Evolutionary conservation across 2,888 invertebrate genomes (phyloP).

Genomic region (Drosophila eohydei): DNA sequence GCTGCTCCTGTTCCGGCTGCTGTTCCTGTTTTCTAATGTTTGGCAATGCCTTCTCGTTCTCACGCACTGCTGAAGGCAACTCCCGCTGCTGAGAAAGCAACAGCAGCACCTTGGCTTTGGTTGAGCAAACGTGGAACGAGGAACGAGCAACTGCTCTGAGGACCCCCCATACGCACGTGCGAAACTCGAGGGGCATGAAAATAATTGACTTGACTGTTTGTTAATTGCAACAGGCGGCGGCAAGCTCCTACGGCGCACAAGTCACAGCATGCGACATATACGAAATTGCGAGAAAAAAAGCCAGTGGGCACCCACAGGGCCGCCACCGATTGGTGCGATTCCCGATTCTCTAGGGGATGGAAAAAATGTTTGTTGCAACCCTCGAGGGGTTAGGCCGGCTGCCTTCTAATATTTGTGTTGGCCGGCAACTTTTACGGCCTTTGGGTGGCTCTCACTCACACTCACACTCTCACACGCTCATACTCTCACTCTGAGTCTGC

Average conservation of each 20-base stretch:
- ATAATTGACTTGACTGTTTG: constrained; percentile 74
- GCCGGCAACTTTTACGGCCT: constrained; percentile 9
- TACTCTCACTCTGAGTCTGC: not conserved
- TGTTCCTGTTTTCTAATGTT: constrained; percentile 10
- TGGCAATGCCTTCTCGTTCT: constrained; percentile 53
- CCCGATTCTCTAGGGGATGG: constrained; percentile 69
- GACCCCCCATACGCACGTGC: constrained; percentile 82
- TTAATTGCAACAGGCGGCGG: constrained; percentile 70
- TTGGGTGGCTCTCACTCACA: constrained; percentile 44
- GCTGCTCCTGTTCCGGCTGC: constrained; percentile 7
- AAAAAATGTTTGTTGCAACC: constrained; percentile 55
- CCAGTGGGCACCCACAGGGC: constrained; percentile 75
- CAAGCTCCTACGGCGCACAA: constrained; percentile 59
- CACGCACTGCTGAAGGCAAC: constrained; percentile 44
- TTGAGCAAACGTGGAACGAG: not conserved
- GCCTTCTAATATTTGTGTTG: constrained; percentile 6
- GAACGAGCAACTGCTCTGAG: constrained; percentile 7
- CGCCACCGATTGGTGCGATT: constrained; percentile 77
- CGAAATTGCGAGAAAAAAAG: not conserved
- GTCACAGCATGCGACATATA: constrained; percentile 63
- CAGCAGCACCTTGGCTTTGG: constrained; percentile 51
- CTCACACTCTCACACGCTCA: not conserved
- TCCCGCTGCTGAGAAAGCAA: constrained; percentile 82
- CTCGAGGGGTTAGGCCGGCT: constrained; percentile 57
- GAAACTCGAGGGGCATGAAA: constrained; percentile 54